A percentile compares a stretch with the other conserved stretches of the same genome.
Evolutionary conservation across 2,113 vertebrate genomes (phyloP).

Genomic region (human): DNA sequence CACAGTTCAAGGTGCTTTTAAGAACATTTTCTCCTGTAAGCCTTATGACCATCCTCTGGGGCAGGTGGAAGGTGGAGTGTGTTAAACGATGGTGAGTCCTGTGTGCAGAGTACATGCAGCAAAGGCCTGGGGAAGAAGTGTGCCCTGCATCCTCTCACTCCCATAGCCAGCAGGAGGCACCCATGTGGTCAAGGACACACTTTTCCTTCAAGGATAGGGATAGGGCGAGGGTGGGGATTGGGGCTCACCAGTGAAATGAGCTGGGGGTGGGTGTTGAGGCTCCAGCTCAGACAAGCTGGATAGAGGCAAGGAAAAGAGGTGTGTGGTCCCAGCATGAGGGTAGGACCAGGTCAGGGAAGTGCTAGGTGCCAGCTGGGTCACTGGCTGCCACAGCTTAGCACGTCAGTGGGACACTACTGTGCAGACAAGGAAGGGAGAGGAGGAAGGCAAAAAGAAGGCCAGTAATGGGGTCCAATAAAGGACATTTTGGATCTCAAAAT

Average conservation of each 20-base stretch:
- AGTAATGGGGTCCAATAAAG: no score
- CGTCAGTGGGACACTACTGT: not conserved
- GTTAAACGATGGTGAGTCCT: not conserved
- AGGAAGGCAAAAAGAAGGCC: no score
- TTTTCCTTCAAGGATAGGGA: not conserved
- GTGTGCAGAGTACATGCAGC: not conserved
- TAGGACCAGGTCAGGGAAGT: not conserved
- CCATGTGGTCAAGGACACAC: no score
- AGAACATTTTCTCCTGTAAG: not conserved
- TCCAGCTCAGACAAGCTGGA: not conserved
- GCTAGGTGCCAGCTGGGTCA: not conserved
- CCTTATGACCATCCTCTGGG: not conserved
- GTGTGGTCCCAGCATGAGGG: not conserved
- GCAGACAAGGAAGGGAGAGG: not conserved
- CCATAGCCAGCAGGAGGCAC: fast-evolving
- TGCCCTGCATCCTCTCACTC: fast-evolving
- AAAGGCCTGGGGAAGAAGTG: not conserved
- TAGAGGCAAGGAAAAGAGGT: not conserved
- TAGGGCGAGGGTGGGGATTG: not conserved
- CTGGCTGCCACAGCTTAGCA: no score
- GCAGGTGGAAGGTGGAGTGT: no score
- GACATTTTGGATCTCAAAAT: not conserved
- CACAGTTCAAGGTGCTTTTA: not conserved
- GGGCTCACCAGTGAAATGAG: not conserved
- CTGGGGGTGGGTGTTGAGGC: no score